phyloP scores from a whole-genome alignment of 1,140 invertebrate species.

The Platyscapa corneri region DNA sequence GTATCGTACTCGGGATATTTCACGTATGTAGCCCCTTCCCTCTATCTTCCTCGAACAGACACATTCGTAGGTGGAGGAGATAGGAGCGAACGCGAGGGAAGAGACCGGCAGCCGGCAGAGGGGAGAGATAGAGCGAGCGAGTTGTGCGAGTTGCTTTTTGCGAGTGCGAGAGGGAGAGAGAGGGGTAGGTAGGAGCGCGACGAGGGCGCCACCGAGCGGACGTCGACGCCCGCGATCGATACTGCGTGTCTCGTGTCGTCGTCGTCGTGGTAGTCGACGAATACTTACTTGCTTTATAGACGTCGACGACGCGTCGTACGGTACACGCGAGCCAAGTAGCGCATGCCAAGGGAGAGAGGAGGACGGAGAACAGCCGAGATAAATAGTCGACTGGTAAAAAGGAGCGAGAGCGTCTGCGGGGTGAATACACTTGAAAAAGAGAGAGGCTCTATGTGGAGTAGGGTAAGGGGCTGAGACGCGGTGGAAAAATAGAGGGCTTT shows the following conservation, averaged over 20 bases:
- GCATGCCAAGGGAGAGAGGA: conserved; percentile 9
- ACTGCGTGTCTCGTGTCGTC: conserved; percentile 43
- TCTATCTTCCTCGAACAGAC: too few species aligned
- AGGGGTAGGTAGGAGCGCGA: conserved; percentile 51
- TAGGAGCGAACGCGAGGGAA: neutral
- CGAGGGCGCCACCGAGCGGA: conserved; percentile 67
- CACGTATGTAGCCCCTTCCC: too few species aligned
- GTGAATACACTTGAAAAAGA: conserved; percentile 6
- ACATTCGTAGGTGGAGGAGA: too few species aligned
- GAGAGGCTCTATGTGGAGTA: conserved; percentile 1
- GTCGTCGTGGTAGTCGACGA: conserved; percentile 49
- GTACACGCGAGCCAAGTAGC: neutral
- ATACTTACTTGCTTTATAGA: conserved; percentile 44
- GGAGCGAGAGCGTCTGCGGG: conserved; percentile 18
- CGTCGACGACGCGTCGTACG: neutral
- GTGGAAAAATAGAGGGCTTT: conserved; percentile 14
- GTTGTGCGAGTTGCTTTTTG: too few species aligned
- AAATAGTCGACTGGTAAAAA: conserved; percentile 2
- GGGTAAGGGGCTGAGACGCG: conserved; percentile 18
- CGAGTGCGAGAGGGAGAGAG: neutral
- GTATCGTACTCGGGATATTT: too few species aligned
- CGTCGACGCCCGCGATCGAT: conserved; percentile 67
- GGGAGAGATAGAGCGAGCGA: neutral
- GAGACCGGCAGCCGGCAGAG: neutral
- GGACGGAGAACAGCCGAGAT: conserved; percentile 27